Evolutionary conservation across 2,113 vertebrate genomes (phyloP), one percentile per base, ranked within the genome.

Genomic region (Capricornis sumatraensis): DNA sequence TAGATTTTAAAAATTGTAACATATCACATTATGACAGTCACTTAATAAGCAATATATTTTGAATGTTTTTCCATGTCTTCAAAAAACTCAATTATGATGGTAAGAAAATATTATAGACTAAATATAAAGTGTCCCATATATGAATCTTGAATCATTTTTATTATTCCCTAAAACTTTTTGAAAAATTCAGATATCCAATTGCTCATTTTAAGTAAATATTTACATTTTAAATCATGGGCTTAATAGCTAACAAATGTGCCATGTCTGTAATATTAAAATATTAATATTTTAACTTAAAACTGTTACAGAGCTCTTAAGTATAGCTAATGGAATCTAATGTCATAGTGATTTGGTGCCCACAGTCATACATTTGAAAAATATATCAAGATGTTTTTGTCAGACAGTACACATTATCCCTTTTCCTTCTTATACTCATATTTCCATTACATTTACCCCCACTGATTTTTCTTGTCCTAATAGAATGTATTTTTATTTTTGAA

Each of bases 251-350:
- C 33, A 97, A 96, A 60, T 28, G n/a, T 95, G 43, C 23, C 67
- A 91, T 93, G 95, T 96, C 60, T 14, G 50, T 53, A 95, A 57
- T 94, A 60, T 88, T 96, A 91, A 96, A 95, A 96, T 91, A 55
- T 78, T 87, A 95, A 88, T n/a, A 87, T 76, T 96, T 96, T 92
- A 92, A 94, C 94, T 94, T 76, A 96, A 91, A 94, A 86, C 40
- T 58, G 3, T 64, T 91, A 83, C 13, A 85, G 30, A 85, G 7
- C 47, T 88, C 47, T 95, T 89, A 95, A 96, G 93, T 96, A 89
- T 90, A 83, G 55, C 74, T 94, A 62, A 60, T 85, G 14, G 10
- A 93, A 89, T 91, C 23, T 93, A 94, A 64, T 62, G 57, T 53
- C 6, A 83, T 11, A 71, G 45, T 40, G 25, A 95, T 89, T 92